Base-by-base conservation (phyloP, 2,888 invertebrate genomes). In the Dryadula phaetusa region DNA sequence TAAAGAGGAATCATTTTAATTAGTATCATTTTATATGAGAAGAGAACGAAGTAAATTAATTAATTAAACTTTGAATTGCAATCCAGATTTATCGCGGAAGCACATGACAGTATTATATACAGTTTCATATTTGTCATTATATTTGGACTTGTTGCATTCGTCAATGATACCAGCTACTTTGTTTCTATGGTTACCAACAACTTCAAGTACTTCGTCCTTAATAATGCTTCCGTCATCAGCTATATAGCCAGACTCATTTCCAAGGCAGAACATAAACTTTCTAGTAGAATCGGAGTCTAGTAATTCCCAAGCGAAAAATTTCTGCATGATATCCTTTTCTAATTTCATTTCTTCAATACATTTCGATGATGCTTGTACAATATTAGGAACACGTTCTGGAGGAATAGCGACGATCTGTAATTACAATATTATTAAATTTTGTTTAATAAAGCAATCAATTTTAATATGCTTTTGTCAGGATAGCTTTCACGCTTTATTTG, bases 211-310 rank as follows among this genome's bases (percentile, higher is more conserved):
- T 37, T 54, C 37, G 8, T 54, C 18, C 22, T 54, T 54, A 12
- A 54, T 0, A 12, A 54, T 54, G 20, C 22, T 20, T 54, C 54
- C 54, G 22, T 54, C 20, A n/a, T 22, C 20, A 54, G 20, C 54
- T n/a, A 37, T 16, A 22, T 54, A 54, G 14, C 54, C 54, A 20
- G 37, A 54, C 4, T 37, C 20, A 7, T 6, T 2, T 37, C 54
- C 54, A 20, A 54, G 54, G 20, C 54, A 54, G 8, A 37, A 37
- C 37, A 54, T 37, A n/a, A 37, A 54, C 3, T 34, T 20, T 54
- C 34, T 34, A 8, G 18, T 37, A 14, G 6, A 3, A 0, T 54
- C 54, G 12, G 54, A 54, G 34, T 54, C 54, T 20, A 0, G 3
- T 7, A 54, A 18, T n/a, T 34, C 20, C 54, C 37, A 20, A 0